Evolutionary conservation across 2,888 invertebrate species (phyloP).

Genomic region (Myopa tessellatipennis): DNA sequence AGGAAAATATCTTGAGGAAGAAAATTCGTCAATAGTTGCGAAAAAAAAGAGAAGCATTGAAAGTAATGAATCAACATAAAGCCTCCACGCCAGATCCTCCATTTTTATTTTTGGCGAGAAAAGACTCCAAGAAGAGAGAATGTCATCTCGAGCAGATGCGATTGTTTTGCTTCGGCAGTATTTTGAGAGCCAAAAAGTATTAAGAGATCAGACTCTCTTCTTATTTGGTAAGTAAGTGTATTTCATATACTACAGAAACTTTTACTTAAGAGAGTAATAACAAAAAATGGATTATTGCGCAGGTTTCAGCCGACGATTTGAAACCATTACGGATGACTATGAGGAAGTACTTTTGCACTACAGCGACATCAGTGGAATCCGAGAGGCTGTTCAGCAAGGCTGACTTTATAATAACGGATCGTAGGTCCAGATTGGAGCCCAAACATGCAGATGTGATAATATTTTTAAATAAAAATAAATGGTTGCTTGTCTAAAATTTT

Average conservation of each 20-base stretch:
- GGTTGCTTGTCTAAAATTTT: too few relatives aligned
- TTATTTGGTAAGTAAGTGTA: too few relatives aligned
- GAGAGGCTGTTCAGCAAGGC: background rate
- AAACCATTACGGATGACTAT: constrained; percentile 1
- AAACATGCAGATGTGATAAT: background rate
- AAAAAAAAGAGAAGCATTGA: constrained; percentile 1
- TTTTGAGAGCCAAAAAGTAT: too few relatives aligned
- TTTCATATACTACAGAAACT: too few relatives aligned
- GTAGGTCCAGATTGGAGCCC: background rate
- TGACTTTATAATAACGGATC: background rate
- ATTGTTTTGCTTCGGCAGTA: constrained; percentile 7
- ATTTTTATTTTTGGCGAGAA: background rate
- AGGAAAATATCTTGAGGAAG: background rate
- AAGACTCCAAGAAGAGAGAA: constrained; percentile 3
- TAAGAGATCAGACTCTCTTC: too few relatives aligned
- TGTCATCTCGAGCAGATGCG: constrained; percentile 1
- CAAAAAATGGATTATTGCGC: background rate
- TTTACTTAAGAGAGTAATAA: too few relatives aligned
- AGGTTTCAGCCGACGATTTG: background rate
- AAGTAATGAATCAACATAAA: background rate
- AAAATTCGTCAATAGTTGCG: constrained; percentile 5
- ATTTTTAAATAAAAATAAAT: background rate
- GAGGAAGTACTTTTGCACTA: background rate
- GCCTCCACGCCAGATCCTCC: background rate
- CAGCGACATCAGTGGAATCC: background rate